Base-by-base conservation (phyloP, 2,797 vertebrate genomes). In the Poliocrania exsul region DNA sequence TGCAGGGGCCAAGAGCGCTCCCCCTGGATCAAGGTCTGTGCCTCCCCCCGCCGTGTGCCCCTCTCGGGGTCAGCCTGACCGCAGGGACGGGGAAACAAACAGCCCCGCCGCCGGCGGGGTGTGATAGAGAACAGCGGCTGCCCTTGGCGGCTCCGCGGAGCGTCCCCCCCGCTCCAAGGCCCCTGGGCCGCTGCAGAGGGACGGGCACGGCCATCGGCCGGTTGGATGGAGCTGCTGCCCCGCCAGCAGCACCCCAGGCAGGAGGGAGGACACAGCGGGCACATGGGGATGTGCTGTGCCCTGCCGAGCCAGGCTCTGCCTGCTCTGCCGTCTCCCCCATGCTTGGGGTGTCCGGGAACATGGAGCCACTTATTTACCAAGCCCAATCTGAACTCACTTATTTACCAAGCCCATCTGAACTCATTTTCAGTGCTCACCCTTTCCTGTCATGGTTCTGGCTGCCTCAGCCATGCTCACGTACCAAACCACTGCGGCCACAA, bases 1-100 rank as follows among this genome's bases (percentile, higher is more conserved):
- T 23, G 18, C 35, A 23, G 47, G 49, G 40, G 50, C 26, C 10
- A 17, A 28, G 50, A 51, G 50, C 16, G 50, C 50, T 51, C 28
- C 49, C 51, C 51, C n/a, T n/a, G 21, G 53, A 46, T 19, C 42
- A 28, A 49, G 58, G 57, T 31, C 73, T 33, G 54, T 4, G 42
- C 6, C 28, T 40, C 38, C 20, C 4, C 25, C 10, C 9, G 12
- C 77, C 12, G 56, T n/a, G 81, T 20, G 60, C 38, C 13, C 19
- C 19, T 26, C 60, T 7, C n/a, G 6, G 40, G 90, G 91, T 86
- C 94, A 79, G 56, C n/a, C 61, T 71, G 95, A 95, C 93, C 89
- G 40, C 74, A 3, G 14, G 67, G 5, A 66, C 54, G 16, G 62
- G 57, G 46, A 3, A 38, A 5, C 33, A 21, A 54, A 4, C 60